Conservation (phyloP, 53 echinoderm and acorn worm genomes). For the Henricia sp. region DNA sequence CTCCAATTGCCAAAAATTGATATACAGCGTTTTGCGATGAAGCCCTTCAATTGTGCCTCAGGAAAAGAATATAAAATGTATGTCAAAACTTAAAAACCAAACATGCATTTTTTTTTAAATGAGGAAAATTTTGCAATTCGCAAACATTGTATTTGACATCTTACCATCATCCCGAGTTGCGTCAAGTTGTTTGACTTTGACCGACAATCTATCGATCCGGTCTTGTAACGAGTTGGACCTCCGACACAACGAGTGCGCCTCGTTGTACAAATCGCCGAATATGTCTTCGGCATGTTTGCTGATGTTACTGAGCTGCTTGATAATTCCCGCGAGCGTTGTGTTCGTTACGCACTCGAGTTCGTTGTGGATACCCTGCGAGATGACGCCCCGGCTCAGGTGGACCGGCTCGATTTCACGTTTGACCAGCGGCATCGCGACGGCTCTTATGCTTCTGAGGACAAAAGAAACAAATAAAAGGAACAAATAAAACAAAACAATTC, state of each 20-base stretch:
- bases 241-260: constrained; percentile 82
- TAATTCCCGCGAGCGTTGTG: constrained; percentile 86
- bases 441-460: constrained; percentile 59
- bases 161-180: constrained; percentile 95
- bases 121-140: too few relatives aligned
- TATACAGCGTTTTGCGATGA: too few relatives aligned
- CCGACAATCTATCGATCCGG: constrained; percentile 91
- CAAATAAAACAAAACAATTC: background rate
- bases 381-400: constrained; percentile 86
- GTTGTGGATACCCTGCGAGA: constrained; percentile 72
- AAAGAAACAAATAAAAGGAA: background rate
- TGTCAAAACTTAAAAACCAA: too few relatives aligned
- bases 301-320: constrained; percentile 93
- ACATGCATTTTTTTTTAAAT: too few relatives aligned
- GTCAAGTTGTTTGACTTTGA: constrained; percentile 93
- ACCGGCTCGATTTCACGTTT: constrained; percentile 95
- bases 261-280: constrained; percentile 95
- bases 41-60: too few relatives aligned
- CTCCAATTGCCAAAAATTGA: too few relatives aligned
- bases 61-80: too few relatives aligned
- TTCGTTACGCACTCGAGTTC: constrained; percentile 97
- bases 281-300: constrained; percentile 99
- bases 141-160: too few relatives aligned
- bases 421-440: constrained; percentile 92
- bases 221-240: constrained; percentile 90